Evolutionary conservation across 2,113 vertebrate species (phyloP), one percentile per base, ranked within the genome.

Genomic region (Vireo altiloquus): DNA sequence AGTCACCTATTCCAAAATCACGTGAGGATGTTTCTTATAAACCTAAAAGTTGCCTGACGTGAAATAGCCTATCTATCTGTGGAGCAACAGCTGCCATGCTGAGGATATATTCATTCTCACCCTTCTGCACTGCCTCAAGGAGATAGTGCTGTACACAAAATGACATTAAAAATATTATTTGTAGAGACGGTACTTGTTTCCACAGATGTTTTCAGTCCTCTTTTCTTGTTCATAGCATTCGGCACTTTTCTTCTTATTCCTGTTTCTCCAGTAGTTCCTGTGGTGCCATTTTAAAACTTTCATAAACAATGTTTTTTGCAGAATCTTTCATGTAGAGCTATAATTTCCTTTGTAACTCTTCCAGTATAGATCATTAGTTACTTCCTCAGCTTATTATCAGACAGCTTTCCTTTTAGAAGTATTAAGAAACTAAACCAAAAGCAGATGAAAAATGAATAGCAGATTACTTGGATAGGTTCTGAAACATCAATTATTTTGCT

Each of bases 91-190:
- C 87, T 95, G 91, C 75, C 30, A 8, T 31, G 47, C 63, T 60
- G 76, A 69, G 75, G 46, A 70, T 66, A 37, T 88, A 71, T 77
- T 92, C 39, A 60, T 71, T 71, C 40, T 31, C 59, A 91, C 30
- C 30, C 42, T 91, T 92, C 89, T 92, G 59, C 64, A 49, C 60
- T 86, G 87, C 92, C 94, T 94, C 68, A 66, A 89, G 93, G 59
- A 93, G 64, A 77, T 52, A 90, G 31, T 56, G 50, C 30, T 87
- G 39, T 27, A 77, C 33, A 23, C 18, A 86, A 80, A 90, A 83
- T 60, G 12, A 66, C 71, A 88, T 74, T 77, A 79, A 89, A 96
- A 94, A 65, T 91, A 94, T 82, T 94, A 72, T 90, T 91, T 85
- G 47, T 74, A 66, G 68, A 64, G 54, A 52, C 2, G 4, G 13